Evolutionary conservation across 2,113 vertebrate species (phyloP).

Genomic region (Zeus faber): DNA sequence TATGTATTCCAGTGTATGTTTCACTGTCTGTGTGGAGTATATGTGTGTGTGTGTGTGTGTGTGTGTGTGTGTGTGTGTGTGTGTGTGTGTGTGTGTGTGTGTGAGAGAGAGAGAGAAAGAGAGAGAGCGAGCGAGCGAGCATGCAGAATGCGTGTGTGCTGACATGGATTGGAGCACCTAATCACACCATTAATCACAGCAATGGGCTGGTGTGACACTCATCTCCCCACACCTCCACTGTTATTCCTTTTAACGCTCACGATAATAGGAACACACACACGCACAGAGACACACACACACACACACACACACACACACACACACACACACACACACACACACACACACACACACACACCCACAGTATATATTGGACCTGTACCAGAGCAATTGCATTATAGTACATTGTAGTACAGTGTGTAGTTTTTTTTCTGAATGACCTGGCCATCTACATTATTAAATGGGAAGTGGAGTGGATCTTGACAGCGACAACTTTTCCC

Average conservation of each 20-base stretch:
- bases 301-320: slow-evolving; percentile 13
- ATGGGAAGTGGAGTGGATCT: too few relatives aligned
- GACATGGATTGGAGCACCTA: slow-evolving; percentile 54
- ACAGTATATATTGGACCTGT: slow-evolving; percentile 10
- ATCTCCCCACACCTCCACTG: slow-evolving; percentile 64
- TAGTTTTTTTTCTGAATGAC: slow-evolving; percentile 26
- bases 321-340: slow-evolving; percentile 11
- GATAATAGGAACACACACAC: slow-evolving; percentile 44
- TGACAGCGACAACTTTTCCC: background rate
- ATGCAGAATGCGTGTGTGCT: too few relatives aligned
- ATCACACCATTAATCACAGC: slow-evolving; percentile 71
- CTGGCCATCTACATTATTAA: background rate
- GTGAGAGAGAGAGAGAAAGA: too few relatives aligned
- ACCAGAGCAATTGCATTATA: slow-evolving; percentile 32
- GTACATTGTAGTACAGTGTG: slow-evolving; percentile 11
- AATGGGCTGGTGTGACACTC: slow-evolving; percentile 48
- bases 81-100: slow-evolving; percentile 1
- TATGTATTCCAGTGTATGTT: background rate
- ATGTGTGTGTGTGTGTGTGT: slow-evolving; percentile 2
- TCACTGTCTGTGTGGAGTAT: background rate
- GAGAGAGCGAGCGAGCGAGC: too few relatives aligned
- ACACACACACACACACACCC: background rate
- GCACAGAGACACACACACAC: slow-evolving; percentile 19
- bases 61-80: background rate
- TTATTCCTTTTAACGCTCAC: slow-evolving; percentile 62